A percentile compares a stretch with the other conserved stretches of the same genome.
Conservation (phyloP, 2,888 invertebrate genomes). For the Drosophila siamana region DNA sequence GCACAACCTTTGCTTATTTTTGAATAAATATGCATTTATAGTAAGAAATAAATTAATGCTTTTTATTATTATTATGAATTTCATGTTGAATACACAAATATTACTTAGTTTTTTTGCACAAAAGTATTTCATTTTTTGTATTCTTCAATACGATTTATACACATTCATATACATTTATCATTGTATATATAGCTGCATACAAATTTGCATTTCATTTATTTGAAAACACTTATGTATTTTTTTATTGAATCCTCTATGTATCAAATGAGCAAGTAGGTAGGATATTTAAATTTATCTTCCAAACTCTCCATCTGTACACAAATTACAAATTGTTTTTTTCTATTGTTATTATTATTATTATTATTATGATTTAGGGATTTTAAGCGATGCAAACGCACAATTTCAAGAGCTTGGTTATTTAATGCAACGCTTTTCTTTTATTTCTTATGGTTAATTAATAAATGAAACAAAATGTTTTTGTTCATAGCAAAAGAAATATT, state of each 20-base stretch:
- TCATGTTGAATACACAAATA: slow-evolving; percentile 61
- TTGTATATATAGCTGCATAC: slow-evolving; percentile 76
- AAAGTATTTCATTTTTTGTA: slow-evolving; percentile 48
- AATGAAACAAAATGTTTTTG: slow-evolving; percentile 25
- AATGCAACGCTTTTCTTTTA: slow-evolving; percentile 24
- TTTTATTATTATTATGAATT: slow-evolving; percentile 56
- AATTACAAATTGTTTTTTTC: slow-evolving; percentile 70
- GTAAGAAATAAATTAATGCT: slow-evolving; percentile 81
- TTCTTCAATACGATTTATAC: slow-evolving; percentile 56
- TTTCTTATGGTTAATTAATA: slow-evolving; percentile 24
- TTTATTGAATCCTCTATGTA: slow-evolving; percentile 21
- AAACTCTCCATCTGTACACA: slow-evolving; percentile 36
- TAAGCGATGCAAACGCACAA: slow-evolving; percentile 46
- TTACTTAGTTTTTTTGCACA: slow-evolving; percentile 62
- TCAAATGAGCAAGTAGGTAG: slow-evolving; percentile 43
- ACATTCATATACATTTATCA: slow-evolving; percentile 51
- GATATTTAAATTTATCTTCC: slow-evolving; percentile 25
- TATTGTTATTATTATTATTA: not conserved
- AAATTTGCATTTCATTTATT: slow-evolving; percentile 47
- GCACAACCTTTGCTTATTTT: slow-evolving; percentile 81
- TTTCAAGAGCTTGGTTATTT: slow-evolving; percentile 32
- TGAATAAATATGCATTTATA: slow-evolving; percentile 81
- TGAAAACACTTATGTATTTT: slow-evolving; percentile 69
- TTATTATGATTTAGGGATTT: slow-evolving; percentile 20
- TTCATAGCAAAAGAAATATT: slow-evolving; percentile 76